Evolutionary conservation across 2,888 invertebrate species (phyloP), one percentile per base, ranked within the genome.

Genomic region (Shargacucullia verbasci): DNA sequence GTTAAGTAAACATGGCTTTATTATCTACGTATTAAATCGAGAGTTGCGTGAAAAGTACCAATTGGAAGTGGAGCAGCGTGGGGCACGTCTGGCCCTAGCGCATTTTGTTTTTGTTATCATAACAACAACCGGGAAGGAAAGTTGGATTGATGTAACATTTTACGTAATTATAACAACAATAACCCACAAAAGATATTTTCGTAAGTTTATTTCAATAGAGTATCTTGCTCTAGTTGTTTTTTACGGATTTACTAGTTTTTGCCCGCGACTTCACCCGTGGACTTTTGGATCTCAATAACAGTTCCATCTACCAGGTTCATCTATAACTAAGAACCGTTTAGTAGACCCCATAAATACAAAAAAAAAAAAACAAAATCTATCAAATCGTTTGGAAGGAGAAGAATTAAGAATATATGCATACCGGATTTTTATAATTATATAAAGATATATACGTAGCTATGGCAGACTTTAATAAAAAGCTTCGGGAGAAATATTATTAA

Each of bases 41-140:
- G 54, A 59, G 47, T 35, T 37, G 14, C 29, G n/a, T 27, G 54
- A 31, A 61, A 46, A 55, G 33, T 37, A 12, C 7, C 34, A 1
- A 12, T 14, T 38, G 38, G 48, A 55, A 59, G 59, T 55, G 15
- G 67, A 55, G 37, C 71, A 38, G 37, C 15, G 11, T 9, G 12
- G 15, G 49, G 73, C 77, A 66, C 59, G 66, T 67, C 80, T 68
- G 71, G 78, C 78, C 73, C 75, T 70, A 74, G 77, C 65, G 65
- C 59, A 69, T 72, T 73, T 68, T 66, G 81, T 84, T 85, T 83
- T 87, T 87, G 82, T 61, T 79, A 80, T 72, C 62, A 75, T 68
- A 74, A 70, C 76, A 78, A 78, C 75, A 79, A 80, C 73, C 73
- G 78, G 80, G 79, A 82, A 83, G 80, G 85, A 87, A 87, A 88